These are phyloP conservation scores for Porites evermanni DNA, from an alignment of 92 coral and sea anemone species.

Conservation along the genomic window DNA sequence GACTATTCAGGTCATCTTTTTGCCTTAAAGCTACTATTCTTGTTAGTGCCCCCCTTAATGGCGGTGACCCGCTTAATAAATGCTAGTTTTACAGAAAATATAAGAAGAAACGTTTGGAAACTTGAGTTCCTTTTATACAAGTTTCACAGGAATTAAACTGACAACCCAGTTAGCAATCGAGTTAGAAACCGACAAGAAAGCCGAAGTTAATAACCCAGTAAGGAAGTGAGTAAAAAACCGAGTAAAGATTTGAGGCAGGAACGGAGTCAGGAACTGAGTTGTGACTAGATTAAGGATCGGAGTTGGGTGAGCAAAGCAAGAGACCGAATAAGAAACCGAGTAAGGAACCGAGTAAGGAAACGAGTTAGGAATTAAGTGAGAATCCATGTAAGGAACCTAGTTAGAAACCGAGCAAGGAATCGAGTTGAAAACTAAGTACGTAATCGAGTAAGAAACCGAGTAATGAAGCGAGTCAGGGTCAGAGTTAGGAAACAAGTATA, in stretches of 20 bases:
- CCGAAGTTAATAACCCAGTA: neutral
- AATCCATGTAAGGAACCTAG: too few relatives aligned
- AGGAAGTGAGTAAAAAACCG: neutral
- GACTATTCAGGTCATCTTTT: too few relatives aligned
- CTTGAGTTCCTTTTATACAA: too few relatives aligned
- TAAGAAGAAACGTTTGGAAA: too few relatives aligned
- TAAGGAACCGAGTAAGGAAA: slow-evolving; percentile 18
- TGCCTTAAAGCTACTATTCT: too few relatives aligned
- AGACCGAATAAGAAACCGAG: slow-evolving; percentile 16
- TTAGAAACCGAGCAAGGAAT: slow-evolving; percentile 26
- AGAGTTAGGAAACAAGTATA: slow-evolving; percentile 10
- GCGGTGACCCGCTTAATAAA: too few relatives aligned
- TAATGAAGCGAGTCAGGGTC: slow-evolving; percentile 15
- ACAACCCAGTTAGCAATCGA: neutral
- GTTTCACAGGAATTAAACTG: too few relatives aligned
- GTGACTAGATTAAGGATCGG: slow-evolving; percentile 5
- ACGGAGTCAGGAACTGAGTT: slow-evolving; percentile 8
- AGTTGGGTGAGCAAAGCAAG: slow-evolving; percentile 13
- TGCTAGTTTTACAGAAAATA: too few relatives aligned
- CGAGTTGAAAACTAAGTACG: slow-evolving; percentile 1
- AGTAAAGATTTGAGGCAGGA: neutral
- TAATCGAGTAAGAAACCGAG: slow-evolving; percentile 19
- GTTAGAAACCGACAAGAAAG: neutral
- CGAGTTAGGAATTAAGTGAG: slow-evolving; percentile 14
- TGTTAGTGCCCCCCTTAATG: too few relatives aligned